Base-by-base conservation (phyloP, 2,888 invertebrate species). In the Harmothoe impar region DNA sequence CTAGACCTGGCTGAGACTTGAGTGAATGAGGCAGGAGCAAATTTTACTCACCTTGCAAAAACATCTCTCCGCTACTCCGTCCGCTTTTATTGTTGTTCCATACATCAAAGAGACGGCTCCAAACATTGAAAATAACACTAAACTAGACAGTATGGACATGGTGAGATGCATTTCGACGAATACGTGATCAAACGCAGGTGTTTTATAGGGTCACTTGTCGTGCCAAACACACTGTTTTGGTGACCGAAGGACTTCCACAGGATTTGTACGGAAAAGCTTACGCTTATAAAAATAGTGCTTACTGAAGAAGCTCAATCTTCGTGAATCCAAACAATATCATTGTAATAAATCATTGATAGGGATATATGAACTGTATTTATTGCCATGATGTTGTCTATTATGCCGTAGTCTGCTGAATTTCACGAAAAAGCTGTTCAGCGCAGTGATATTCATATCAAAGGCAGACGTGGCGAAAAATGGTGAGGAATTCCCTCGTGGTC, bases 11-110 rank as follows among this genome's bases (percentile, higher is more conserved):
- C 25, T 29, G 15, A 15, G 7, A 29, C 29, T 72, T n/a, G 0
- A 25, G 5, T 72, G 3, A 72, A 7, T 72, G 72, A 72, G 25
- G 12, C 15, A 68, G 68, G 15, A 29, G 31, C 52, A 84, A 5
- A n/a, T 51, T 25, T 23, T 56, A 35, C 91, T 93, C 92, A 94
- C 95, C 95, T 94, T 94, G 89, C 95, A 95, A 92, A 95, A 94
- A 91, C 94, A 95, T 52, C 93, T 92, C 90, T 93, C 93, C 0
- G 92, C 92, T 7, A 93, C 93, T 88, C 93, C 93, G 85, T 95
- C 94, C 20, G 20, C 12, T 35, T 35, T 33, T 0, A 7, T 0
- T 35, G 0, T 20, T 17, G 1, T 33, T 81, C 81, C 81, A 81
- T 33, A 17, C 1, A n/a, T n/a, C n/a, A 81, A 81, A 20, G 81